Conservation (phyloP, 2,888 invertebrate genomes). For the Orthosia incerta region DNA sequence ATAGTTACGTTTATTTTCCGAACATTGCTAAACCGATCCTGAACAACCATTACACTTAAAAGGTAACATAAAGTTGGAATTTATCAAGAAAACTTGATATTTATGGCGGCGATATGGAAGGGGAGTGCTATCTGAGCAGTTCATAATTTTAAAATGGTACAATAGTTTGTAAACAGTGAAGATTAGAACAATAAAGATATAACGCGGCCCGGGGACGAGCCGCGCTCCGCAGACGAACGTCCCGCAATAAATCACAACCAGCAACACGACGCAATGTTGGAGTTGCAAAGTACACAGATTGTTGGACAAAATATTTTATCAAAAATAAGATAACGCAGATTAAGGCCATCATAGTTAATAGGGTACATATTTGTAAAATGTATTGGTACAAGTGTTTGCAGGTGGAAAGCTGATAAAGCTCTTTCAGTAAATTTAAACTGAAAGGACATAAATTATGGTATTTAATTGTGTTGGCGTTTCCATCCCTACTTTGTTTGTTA, state of each 20-base stretch:
- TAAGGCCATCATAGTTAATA: slow-evolving; percentile 4
- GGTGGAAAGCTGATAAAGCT: not conserved
- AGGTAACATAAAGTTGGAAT: slow-evolving; percentile 55
- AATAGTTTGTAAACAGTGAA: slow-evolving; percentile 66
- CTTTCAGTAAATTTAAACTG: not conserved
- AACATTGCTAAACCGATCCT: slow-evolving; percentile 42
- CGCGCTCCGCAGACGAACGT: slow-evolving; percentile 48
- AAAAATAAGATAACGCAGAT: slow-evolving; percentile 13
- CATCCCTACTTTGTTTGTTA: slow-evolving; percentile 42
- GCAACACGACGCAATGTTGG: slow-evolving; percentile 46
- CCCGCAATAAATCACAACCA: slow-evolving; percentile 58
- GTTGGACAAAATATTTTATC: slow-evolving; percentile 7
- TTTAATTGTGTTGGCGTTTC: slow-evolving; percentile 28
- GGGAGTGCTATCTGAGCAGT: slow-evolving; percentile 55
- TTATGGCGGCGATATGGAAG: slow-evolving; percentile 53
- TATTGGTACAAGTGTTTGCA: not conserved
- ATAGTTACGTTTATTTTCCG: slow-evolving; percentile 33
- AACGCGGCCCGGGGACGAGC: slow-evolving; percentile 50
- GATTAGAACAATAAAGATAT: slow-evolving; percentile 70
- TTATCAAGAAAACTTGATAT: slow-evolving; percentile 63
- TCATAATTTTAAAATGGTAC: slow-evolving; percentile 65
- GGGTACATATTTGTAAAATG: not conserved
- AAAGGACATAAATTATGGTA: slow-evolving; percentile 20
- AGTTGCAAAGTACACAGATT: slow-evolving; percentile 39
- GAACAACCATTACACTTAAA: slow-evolving; percentile 57